phyloP scores from a whole-genome alignment of 2,888 invertebrate species.

The Meliscaeva auricollis region DNA sequence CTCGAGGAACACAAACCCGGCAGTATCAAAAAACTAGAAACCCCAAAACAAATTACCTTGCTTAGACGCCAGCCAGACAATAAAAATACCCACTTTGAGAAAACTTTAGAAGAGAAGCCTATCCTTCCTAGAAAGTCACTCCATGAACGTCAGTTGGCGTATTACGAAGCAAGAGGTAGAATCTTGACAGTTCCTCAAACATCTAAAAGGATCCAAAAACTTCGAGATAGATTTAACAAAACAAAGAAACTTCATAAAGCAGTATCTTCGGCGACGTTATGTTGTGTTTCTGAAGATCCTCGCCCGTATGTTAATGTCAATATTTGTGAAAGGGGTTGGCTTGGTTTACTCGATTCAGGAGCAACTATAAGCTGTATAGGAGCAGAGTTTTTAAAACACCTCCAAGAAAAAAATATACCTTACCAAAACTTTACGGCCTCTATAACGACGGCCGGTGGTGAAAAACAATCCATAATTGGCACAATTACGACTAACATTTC shows the following conservation, averaged over 20 bases:
- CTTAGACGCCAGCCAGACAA: neutral
- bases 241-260: too few relatives aligned
- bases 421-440: neutral
- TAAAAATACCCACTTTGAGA: neutral
- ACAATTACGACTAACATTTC: neutral
- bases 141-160: too few relatives aligned
- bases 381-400: neutral
- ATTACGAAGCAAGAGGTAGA: too few relatives aligned
- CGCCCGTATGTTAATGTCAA: neutral
- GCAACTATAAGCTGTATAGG: neutral
- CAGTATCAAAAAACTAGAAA: neutral
- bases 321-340: neutral
- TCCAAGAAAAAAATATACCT: neutral
- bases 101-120: neutral
- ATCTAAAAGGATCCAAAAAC: too few relatives aligned
- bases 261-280: too few relatives aligned
- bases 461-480: neutral
- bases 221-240: too few relatives aligned
- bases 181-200: too few relatives aligned
- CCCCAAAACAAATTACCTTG: neutral
- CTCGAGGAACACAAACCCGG: neutral
- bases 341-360: neutral
- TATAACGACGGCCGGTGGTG: neutral
- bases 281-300: neutral
- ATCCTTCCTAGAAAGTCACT: neutral